Conservation (phyloP, 1,140 invertebrate species). For the Polyergus mexicanus region DNA sequence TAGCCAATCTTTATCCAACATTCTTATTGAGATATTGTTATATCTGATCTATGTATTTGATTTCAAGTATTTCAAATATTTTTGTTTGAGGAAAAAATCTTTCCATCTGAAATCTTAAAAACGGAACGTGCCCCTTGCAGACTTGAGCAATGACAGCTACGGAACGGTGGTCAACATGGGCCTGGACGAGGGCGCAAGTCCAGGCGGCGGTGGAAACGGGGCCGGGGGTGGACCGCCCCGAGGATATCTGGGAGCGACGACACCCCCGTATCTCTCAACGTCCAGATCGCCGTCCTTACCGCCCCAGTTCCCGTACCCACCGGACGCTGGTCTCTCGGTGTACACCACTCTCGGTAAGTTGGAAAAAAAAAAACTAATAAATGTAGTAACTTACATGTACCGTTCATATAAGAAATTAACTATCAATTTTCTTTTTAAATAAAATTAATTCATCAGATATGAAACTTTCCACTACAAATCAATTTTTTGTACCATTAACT, state of each 20-base stretch:
- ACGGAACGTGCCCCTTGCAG: slow-evolving; percentile 83
- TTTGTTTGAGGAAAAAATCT: no score
- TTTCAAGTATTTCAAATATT: neutral
- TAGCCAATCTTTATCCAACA: neutral
- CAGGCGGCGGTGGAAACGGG: slow-evolving; percentile 88
- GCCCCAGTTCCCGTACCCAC: slow-evolving; percentile 90
- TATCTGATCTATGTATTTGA: neutral
- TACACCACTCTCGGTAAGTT: slow-evolving; percentile 92
- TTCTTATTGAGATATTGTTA: neutral
- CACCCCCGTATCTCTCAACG: slow-evolving; percentile 93
- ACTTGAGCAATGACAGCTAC: slow-evolving; percentile 95
- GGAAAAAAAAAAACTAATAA: neutral
- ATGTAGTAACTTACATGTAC: no score
- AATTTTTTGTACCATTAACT: no score
- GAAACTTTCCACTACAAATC: no score
- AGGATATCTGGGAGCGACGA: slow-evolving; percentile 89
- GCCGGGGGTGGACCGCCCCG: slow-evolving; percentile 87
- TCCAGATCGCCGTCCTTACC: slow-evolving; percentile 91
- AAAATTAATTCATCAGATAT: no score
- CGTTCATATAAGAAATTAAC: no score
- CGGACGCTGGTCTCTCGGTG: slow-evolving; percentile 90
- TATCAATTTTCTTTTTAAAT: neutral
- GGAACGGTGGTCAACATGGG: slow-evolving; percentile 93
- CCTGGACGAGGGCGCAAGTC: slow-evolving; percentile 92
- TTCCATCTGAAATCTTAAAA: neutral